A percentile compares a stretch with the other conserved stretches of the same genome.
These are phyloP conservation scores for Esox niger DNA, from an alignment of 2,113 vertebrate species.

Conservation along the genomic window DNA sequence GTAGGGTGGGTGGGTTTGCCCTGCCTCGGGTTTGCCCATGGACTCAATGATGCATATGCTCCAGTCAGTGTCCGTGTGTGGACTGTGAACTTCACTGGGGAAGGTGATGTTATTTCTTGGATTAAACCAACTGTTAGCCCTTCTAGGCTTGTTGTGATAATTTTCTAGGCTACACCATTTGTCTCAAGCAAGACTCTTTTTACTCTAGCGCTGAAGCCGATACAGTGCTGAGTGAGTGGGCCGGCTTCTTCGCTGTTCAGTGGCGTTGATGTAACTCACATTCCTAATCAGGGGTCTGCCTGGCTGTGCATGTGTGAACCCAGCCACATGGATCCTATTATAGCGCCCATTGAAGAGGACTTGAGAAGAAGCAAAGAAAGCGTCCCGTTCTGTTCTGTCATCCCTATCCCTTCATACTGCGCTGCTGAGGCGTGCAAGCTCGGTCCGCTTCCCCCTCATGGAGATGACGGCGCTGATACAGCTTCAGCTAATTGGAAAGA, in stretches of 20 bases:
- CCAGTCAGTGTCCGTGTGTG: not conserved
- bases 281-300: constrained; percentile 27
- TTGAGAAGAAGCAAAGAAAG: constrained; percentile 19
- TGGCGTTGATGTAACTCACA: constrained; percentile 12
- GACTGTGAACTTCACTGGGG: not conserved
- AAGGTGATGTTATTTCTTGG: not conserved
- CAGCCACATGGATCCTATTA: constrained; percentile 29
- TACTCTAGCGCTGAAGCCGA: not conserved
- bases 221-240: not conserved
- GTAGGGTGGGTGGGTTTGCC: not conserved
- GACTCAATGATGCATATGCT: too few species aligned
- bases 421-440: constrained; percentile 32
- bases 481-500: constrained; percentile 58
- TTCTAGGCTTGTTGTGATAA: not conserved
- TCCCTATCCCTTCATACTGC: constrained; percentile 21
- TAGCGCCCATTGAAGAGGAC: constrained; percentile 15
- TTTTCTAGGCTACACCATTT: not conserved
- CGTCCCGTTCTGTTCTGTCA: not conserved
- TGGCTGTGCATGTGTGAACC: constrained; percentile 33
- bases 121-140: not conserved
- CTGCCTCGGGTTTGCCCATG: not conserved
- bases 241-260: constrained; percentile 16
- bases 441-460: too few species aligned
- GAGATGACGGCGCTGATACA: constrained; percentile 57
- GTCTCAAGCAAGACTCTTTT: not conserved